Evolutionary conservation across 2,888 invertebrate species (phyloP).

Genomic region (Latheticus oryzae): DNA sequence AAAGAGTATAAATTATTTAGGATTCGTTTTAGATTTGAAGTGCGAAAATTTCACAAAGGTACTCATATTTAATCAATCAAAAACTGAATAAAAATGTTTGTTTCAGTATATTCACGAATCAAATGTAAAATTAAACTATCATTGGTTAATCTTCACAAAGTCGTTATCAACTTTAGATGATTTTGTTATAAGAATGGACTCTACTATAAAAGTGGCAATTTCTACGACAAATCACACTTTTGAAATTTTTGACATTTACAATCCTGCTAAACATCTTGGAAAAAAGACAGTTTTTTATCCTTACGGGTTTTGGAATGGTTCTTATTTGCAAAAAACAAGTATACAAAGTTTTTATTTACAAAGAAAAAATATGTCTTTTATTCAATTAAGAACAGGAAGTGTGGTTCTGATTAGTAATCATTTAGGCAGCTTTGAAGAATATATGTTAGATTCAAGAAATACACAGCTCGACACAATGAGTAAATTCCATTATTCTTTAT

Average conservation of each 20-base stretch:
- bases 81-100: too few species aligned
- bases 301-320: constrained; percentile 27
- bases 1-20: constrained; percentile 16
- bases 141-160: constrained; percentile 30
- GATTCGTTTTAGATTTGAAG: constrained; percentile 24
- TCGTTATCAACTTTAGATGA: constrained; percentile 23
- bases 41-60: constrained; percentile 14
- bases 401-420: constrained; percentile 35
- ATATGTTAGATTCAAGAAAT: constrained; percentile 47
- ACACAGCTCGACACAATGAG: constrained; percentile 48
- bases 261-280: constrained; percentile 45
- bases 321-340: constrained; percentile 11
- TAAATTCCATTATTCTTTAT: constrained; percentile 53
- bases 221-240: constrained; percentile 21
- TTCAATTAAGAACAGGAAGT: constrained; percentile 49
- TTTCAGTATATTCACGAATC: constrained; percentile 13
- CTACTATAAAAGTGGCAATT: constrained; percentile 43
- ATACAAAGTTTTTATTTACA: constrained; percentile 47
- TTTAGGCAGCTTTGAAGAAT: constrained; percentile 45
- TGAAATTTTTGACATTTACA: constrained; percentile 50
- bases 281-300: constrained; percentile 6
- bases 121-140: constrained; percentile 23
- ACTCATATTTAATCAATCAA: too few species aligned
- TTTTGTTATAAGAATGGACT: constrained; percentile 27
- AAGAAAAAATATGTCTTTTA: constrained; percentile 52